These are phyloP conservation scores for Montipora capricornis DNA, from an alignment of 64 coral and sea anemone genomes.

Conservation along the genomic window DNA sequence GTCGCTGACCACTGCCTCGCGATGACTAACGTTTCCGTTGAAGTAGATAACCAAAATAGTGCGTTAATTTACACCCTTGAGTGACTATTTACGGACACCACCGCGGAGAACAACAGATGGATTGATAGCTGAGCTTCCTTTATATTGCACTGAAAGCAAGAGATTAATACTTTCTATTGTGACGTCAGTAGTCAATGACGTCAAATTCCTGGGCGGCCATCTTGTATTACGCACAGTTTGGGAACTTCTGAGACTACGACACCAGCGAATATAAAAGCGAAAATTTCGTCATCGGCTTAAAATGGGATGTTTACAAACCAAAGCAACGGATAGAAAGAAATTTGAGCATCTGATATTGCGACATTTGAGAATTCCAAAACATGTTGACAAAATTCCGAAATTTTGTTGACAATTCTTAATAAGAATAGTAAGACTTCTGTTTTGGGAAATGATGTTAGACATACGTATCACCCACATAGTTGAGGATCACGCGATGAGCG, in stretches of 20 bases:
- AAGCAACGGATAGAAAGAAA: neutral
- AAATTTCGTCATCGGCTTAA: conserved; percentile 37
- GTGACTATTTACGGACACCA: conserved; percentile 59
- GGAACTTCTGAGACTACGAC: neutral
- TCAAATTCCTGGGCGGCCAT: conserved; percentile 24
- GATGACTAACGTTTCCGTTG: conserved; percentile 38
- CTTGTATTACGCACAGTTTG: conserved; percentile 39
- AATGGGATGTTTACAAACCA: conserved; percentile 17
- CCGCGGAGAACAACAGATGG: conserved; percentile 25
- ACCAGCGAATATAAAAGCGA: neutral
- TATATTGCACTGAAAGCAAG: conserved; percentile 19
- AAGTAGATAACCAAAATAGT: conserved; percentile 37
- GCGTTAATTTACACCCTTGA: conserved; percentile 41
- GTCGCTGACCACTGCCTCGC: neutral
- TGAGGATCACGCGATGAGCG: conserved; percentile 23
- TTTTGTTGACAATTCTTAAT: neutral
- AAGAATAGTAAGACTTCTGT: neutral
- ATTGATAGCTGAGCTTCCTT: conserved; percentile 3
- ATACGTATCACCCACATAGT: neutral
- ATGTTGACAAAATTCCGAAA: neutral
- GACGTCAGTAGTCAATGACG: neutral
- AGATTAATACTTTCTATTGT: conserved; percentile 16
- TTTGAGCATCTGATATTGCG: neutral
- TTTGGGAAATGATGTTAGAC: neutral
- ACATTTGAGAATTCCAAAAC: neutral